Conservation (phyloP, 2,888 invertebrate genomes). For the Philaethria dido region DNA sequence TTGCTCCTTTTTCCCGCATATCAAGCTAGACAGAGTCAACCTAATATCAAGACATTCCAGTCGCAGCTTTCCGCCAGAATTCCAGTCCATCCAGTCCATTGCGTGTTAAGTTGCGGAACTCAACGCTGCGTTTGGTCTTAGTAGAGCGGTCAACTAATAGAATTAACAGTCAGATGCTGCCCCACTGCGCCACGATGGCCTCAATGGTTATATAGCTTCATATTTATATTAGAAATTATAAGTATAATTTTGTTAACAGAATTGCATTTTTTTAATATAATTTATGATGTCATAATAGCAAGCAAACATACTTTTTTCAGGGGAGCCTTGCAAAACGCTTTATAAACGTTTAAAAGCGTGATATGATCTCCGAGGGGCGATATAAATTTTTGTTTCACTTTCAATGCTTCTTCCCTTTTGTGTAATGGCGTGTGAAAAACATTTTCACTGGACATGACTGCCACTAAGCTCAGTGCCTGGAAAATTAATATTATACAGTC, state of each 20-base stretch:
- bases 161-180: too few relatives aligned
- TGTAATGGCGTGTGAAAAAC: slow-evolving; percentile 89
- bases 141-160: too few relatives aligned
- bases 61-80: too few relatives aligned
- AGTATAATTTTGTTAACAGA: neutral
- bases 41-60: too few relatives aligned
- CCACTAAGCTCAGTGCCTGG: slow-evolving; percentile 91
- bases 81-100: too few relatives aligned
- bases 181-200: too few relatives aligned
- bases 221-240: neutral
- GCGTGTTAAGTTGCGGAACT: too few relatives aligned
- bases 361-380: slow-evolving; percentile 96
- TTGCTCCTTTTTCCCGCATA: too few relatives aligned
- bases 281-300: slow-evolving; percentile 11
- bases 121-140: too few relatives aligned
- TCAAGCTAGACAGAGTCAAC: too few relatives aligned
- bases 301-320: slow-evolving; percentile 83
- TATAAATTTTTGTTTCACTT: slow-evolving; percentile 90
- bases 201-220: too few relatives aligned
- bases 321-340: slow-evolving; percentile 88
- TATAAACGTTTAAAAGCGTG: slow-evolving; percentile 94
- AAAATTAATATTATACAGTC: slow-evolving; percentile 44
- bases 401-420: slow-evolving; percentile 90
- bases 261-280: neutral
- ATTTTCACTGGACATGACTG: slow-evolving; percentile 94